phyloP scores from a whole-genome alignment of 2,797 vertebrate species.

The Anguilla anguilla region DNA sequence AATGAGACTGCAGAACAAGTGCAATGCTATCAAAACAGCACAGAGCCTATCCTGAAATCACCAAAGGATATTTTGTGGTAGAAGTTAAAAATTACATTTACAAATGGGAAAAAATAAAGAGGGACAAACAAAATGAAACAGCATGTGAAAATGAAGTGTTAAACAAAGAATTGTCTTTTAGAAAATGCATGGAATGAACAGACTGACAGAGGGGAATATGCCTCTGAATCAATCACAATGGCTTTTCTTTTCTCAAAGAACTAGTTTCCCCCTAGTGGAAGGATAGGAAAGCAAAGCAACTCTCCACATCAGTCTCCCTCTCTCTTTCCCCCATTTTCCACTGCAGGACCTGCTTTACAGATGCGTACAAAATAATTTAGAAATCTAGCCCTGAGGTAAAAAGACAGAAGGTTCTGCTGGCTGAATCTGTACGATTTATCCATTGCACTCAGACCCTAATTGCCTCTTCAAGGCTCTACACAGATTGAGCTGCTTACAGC shows the following conservation, averaged over 20 bases:
- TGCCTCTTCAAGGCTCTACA: neutral
- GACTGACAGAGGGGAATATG: neutral
- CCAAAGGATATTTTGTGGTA: neutral
- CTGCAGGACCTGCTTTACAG: conserved; percentile 10
- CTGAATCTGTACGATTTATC: neutral
- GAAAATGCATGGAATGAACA: neutral
- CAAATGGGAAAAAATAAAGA: neutral
- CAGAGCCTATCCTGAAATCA: neutral
- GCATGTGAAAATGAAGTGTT: neutral
- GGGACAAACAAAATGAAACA: neutral
- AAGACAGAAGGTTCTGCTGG: neutral
- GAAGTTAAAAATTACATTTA: neutral
- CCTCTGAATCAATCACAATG: neutral
- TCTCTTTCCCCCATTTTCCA: conserved; percentile 15
- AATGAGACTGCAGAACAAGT: too few relatives aligned
- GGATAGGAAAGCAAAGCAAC: neutral
- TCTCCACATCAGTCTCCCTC: neutral
- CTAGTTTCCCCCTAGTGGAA: conserved; percentile 51
- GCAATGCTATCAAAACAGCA: too few relatives aligned
- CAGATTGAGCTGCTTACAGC: neutral
- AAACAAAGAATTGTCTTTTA: neutral
- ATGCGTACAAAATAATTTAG: conserved; percentile 18
- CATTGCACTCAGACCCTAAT: neutral
- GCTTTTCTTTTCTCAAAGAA: conserved; percentile 31
- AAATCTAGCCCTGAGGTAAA: conserved; percentile 15